Evolutionary conservation across 2,113 vertebrate genomes (phyloP).

Genomic region (Haemorhous mexicanus): DNA sequence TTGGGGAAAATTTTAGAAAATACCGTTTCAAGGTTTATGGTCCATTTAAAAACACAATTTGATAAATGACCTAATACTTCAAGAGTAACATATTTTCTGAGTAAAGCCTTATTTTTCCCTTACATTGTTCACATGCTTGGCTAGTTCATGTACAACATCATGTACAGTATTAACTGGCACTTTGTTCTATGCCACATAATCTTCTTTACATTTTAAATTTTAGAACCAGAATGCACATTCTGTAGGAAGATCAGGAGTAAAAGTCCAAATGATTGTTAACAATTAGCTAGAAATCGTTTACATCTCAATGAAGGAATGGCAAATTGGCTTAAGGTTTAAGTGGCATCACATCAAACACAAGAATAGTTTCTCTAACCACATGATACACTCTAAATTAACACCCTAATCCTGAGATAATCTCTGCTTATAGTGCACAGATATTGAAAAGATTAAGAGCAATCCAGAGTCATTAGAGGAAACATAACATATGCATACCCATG

Average conservation of each 20-base stretch:
- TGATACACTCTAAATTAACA: background rate
- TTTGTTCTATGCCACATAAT: background rate
- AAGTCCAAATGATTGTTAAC: background rate
- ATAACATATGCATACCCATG: background rate
- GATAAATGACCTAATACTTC: background rate
- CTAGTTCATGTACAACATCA: background rate
- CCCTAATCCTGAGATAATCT: background rate
- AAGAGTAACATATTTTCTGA: background rate
- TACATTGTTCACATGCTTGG: background rate
- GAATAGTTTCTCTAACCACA: background rate
- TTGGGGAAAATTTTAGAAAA: background rate
- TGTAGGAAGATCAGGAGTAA: background rate
- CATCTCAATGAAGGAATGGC: background rate
- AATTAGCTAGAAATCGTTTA: background rate
- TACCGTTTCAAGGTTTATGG: background rate
- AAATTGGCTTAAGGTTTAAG: background rate
- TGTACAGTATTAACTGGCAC: background rate
- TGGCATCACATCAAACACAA: background rate
- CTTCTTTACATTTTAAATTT: background rate
- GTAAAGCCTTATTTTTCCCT: background rate
- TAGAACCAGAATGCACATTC: background rate
- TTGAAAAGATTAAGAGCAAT: background rate
- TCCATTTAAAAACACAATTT: background rate
- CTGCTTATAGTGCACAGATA: background rate
- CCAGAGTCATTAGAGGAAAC: background rate